These are phyloP conservation scores for Mythimna lalbum DNA, from an alignment of 2,888 invertebrate genomes.

Conservation along the genomic window DNA sequence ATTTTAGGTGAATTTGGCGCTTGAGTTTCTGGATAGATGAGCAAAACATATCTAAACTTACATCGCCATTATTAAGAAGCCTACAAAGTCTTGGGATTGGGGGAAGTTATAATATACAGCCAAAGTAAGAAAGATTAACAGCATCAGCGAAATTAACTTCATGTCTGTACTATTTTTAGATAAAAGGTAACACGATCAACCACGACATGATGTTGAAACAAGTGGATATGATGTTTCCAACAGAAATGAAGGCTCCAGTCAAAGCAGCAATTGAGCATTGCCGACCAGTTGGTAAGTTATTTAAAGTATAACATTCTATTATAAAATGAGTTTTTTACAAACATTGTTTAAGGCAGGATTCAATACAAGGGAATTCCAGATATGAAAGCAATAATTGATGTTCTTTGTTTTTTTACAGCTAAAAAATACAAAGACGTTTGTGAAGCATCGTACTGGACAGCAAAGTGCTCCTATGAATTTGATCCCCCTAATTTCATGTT, in stretches of 20 bases:
- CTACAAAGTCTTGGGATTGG: too few relatives aligned
- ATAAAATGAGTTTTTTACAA: background rate
- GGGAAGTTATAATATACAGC: conserved; percentile 45
- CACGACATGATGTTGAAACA: conserved; percentile 75
- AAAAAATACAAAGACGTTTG: conserved; percentile 74
- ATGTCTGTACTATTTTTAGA: conserved; percentile 57
- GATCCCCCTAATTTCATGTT: conserved; percentile 74
- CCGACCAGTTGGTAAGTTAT: conserved; percentile 70
- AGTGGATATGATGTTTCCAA: conserved; percentile 79
- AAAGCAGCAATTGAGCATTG: conserved; percentile 74
- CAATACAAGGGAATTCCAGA: too few relatives aligned
- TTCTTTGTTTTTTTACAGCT: conserved; percentile 67
- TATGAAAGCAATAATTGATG: background rate
- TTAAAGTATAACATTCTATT: background rate
- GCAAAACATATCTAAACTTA: too few relatives aligned
- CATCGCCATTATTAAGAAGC: too few relatives aligned
- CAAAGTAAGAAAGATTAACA: background rate
- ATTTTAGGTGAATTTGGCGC: too few relatives aligned
- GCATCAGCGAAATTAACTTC: background rate
- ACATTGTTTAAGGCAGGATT: background rate
- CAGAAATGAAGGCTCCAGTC: conserved; percentile 73
- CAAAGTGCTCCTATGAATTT: conserved; percentile 76
- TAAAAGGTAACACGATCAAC: conserved; percentile 75
- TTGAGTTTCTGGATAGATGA: too few relatives aligned
- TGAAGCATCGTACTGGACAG: conserved; percentile 75